Evolutionary conservation across 37 sponge, comb jelly and placozoan species (phyloP).

Genomic region (Diacarnus erythraeanus): DNA sequence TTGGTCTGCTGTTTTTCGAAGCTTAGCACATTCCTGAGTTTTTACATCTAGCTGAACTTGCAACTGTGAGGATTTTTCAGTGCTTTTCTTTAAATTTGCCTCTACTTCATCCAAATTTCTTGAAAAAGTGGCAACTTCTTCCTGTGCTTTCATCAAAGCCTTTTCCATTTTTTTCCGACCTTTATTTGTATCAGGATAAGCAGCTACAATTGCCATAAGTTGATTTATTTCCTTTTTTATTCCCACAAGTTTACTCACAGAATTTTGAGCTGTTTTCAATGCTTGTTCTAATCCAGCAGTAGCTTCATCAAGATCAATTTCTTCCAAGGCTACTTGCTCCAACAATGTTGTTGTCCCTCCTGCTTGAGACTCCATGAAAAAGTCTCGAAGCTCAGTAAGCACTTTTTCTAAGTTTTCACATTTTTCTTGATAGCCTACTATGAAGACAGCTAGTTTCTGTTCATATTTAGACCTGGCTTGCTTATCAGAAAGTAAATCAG

Average conservation of each 20-base stretch:
- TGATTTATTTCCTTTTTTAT: conserved; percentile 64
- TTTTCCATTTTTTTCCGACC: conserved; percentile 72
- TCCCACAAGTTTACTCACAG: conserved; percentile 27
- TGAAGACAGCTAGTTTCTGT: conserved; percentile 39
- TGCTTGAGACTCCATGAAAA: conserved; percentile 39
- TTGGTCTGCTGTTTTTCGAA: conserved; percentile 40
- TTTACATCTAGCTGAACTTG: conserved; percentile 57
- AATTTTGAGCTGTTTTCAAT: conserved; percentile 40
- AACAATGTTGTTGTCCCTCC: conserved; percentile 14
- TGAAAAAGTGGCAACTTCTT: conserved; percentile 43
- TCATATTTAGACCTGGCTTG: conserved; percentile 45
- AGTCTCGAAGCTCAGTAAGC: conserved; percentile 46
- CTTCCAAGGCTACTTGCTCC: conserved; percentile 35
- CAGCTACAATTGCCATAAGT: conserved; percentile 36
- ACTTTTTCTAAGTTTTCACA: conserved; percentile 42
- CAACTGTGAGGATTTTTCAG: conserved; percentile 25
- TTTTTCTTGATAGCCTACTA: conserved; percentile 55
- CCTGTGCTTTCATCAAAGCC: conserved; percentile 70
- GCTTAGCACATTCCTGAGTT: conserved; percentile 36
- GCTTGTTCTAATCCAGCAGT: conserved; percentile 53
- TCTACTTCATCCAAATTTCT: conserved; percentile 1
- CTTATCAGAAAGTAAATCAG: conserved; percentile 46
- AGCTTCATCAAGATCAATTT: conserved; percentile 50
- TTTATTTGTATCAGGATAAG: conserved; percentile 67
- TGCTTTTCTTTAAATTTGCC: conserved; percentile 33